A percentile compares a stretch with the other conserved stretches of the same genome.
phyloP scores from a whole-genome alignment of 2,888 invertebrate genomes.

The Epinotia demarniana region DNA sequence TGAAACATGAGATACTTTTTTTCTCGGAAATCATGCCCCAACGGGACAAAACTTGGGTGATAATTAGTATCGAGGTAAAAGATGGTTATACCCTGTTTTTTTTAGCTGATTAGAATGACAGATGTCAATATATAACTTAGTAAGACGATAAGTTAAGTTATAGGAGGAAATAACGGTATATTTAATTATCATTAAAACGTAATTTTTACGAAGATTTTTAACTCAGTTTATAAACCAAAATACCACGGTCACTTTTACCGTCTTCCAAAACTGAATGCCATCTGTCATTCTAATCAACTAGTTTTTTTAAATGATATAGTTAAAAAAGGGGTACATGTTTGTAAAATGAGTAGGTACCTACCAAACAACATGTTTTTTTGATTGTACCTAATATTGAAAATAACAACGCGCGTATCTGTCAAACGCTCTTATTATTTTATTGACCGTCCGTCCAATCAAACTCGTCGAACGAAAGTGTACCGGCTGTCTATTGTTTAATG shows the following conservation, averaged over 20 bases:
- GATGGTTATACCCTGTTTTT: too few species aligned
- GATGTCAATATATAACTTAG: too few species aligned
- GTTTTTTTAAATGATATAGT: background rate
- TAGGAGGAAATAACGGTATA: too few species aligned
- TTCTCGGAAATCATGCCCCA: background rate
- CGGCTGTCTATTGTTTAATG: slow-evolving; percentile 49
- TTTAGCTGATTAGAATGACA: too few species aligned
- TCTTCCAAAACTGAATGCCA: too few species aligned
- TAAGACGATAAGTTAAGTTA: too few species aligned
- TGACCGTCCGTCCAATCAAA: slow-evolving; percentile 39
- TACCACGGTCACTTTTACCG: too few species aligned
- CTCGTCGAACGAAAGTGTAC: slow-evolving; percentile 42
- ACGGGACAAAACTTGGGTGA: background rate
- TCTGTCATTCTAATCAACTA: too few species aligned
- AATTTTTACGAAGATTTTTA: too few species aligned
- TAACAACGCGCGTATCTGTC: slow-evolving; percentile 18
- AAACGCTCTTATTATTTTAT: slow-evolving; percentile 33
- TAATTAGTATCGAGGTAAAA: too few species aligned
- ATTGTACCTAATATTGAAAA: slow-evolving; percentile 13
- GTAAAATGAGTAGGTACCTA: background rate
- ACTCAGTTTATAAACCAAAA: too few species aligned
- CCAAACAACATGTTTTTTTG: background rate
- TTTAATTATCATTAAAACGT: too few species aligned
- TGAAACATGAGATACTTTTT: background rate
- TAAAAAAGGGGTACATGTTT: background rate